Evolutionary conservation across 1,140 invertebrate genomes (phyloP).

Genomic region (Philopotamus ludificatus): DNA sequence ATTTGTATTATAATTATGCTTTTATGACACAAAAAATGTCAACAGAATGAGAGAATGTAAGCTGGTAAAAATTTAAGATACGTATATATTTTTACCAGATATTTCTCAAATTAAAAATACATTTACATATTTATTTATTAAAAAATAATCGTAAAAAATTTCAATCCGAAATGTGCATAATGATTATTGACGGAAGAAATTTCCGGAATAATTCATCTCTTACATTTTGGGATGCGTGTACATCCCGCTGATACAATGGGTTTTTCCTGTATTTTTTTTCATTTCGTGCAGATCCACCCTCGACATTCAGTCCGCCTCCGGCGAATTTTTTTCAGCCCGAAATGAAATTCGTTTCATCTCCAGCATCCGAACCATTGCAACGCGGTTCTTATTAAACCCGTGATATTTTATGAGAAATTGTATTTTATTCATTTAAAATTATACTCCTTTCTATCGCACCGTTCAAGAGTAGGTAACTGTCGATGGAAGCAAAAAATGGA

Average conservation of each 20-base stretch:
- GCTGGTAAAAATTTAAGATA: no score
- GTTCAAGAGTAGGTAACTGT: background rate
- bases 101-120: background rate
- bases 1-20: no score
- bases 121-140: no score
- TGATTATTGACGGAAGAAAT: constrained; percentile 4
- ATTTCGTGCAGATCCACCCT: constrained; percentile 5
- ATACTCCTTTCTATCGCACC: background rate
- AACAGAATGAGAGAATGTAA: no score
- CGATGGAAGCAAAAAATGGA: background rate
- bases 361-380: constrained; percentile 10
- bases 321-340: constrained; percentile 13
- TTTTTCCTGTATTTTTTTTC: constrained; percentile 21
- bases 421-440: background rate
- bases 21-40: no score
- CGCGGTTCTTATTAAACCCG: constrained; percentile 31
- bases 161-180: constrained; percentile 4
- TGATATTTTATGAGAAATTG: background rate
- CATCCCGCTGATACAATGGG: constrained; percentile 22
- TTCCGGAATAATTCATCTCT: constrained; percentile 3
- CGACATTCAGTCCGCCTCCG: background rate
- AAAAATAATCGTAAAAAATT: background rate
- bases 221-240: background rate
- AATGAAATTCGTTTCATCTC: constrained; percentile 34
- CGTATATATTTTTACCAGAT: background rate